These are phyloP conservation scores for Acanthurus tractus DNA, from an alignment of 2,797 vertebrate species.

Conservation along the genomic window DNA sequence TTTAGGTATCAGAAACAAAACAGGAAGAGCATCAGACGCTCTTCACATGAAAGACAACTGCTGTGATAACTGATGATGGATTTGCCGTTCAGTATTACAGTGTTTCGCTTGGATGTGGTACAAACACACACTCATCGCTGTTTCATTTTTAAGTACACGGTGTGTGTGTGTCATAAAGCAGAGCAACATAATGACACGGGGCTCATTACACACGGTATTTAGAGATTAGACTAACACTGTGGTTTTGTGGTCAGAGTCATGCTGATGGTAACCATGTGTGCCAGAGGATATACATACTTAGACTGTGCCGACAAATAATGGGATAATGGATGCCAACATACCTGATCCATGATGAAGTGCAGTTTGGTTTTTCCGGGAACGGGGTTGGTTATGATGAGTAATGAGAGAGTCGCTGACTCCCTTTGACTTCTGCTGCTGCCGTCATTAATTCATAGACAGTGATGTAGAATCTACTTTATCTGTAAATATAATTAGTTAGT, in stretches of 20 bases:
- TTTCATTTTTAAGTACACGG: slow-evolving; percentile 27
- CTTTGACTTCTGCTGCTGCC: slow-evolving; percentile 1
- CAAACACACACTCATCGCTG: slow-evolving; percentile 56
- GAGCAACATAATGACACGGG: slow-evolving; percentile 72
- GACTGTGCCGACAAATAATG: slow-evolving; percentile 72
- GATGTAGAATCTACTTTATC: not conserved
- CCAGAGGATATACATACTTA: slow-evolving; percentile 66
- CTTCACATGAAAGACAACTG: slow-evolving; percentile 49
- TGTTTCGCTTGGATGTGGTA: slow-evolving; percentile 59
- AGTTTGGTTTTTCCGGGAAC: slow-evolving; percentile 62
- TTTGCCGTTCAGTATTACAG: slow-evolving; percentile 39
- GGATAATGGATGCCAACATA: slow-evolving; percentile 72
- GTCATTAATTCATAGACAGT: slow-evolving; percentile 1
- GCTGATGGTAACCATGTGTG: slow-evolving; percentile 82
- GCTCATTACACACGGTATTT: slow-evolving; percentile 79
- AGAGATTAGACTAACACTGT: slow-evolving; percentile 82
- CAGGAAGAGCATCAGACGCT: slow-evolving; percentile 71
- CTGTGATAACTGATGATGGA: slow-evolving; percentile 47
- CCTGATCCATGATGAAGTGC: slow-evolving; percentile 72
- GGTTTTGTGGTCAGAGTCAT: slow-evolving; percentile 74
- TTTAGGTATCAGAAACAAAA: slow-evolving; percentile 45
- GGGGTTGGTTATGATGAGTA: slow-evolving; percentile 47
- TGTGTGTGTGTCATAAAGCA: slow-evolving; percentile 73
- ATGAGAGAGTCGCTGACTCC: slow-evolving; percentile 17
- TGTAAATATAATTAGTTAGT: not conserved